These are phyloP conservation scores for Heterodera schachtii DNA, from an alignment of 1,140 invertebrate species.

Conservation along the genomic window DNA sequence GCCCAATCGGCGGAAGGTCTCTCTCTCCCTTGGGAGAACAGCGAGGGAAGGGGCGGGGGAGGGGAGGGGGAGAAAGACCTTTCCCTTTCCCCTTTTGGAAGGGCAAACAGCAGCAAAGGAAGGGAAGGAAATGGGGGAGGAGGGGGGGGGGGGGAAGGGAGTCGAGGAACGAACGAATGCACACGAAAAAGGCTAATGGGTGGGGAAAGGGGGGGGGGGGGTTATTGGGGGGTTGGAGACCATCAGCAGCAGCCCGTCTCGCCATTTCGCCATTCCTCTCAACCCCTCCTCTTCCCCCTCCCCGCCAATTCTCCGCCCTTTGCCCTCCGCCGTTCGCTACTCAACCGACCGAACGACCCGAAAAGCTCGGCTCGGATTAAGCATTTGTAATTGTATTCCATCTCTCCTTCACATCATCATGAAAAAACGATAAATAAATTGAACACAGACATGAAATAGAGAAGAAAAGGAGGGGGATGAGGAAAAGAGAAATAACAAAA, in stretches of 20 bases:
- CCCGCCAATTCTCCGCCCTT: too few relatives aligned
- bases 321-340: not conserved
- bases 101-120: conserved; percentile 10
- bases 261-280: not conserved
- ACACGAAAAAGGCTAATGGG: not conserved
- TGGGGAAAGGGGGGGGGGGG: too few relatives aligned
- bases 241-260: too few relatives aligned
- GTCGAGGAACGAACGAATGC: conserved; percentile 25
- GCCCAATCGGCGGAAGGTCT: not conserved
- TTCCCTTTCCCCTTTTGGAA: not conserved
- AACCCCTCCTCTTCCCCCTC: not conserved
- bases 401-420: not conserved
- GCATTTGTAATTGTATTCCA: not conserved
- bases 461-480: not conserved
- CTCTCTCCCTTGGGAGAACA: not conserved
- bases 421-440: not conserved
- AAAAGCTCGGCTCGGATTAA: not conserved
- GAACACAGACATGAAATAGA: conserved; percentile 10
- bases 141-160: not conserved
- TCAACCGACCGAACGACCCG: not conserved
- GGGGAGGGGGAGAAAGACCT: not conserved
- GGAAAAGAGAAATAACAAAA: not conserved
- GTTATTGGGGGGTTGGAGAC: not conserved
- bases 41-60: not conserved
- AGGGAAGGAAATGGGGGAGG: not conserved